Evolutionary conservation across 2,888 invertebrate genomes (phyloP), one percentile per base, ranked within the genome.

Genomic region (Lepidochrysops patricia): DNA sequence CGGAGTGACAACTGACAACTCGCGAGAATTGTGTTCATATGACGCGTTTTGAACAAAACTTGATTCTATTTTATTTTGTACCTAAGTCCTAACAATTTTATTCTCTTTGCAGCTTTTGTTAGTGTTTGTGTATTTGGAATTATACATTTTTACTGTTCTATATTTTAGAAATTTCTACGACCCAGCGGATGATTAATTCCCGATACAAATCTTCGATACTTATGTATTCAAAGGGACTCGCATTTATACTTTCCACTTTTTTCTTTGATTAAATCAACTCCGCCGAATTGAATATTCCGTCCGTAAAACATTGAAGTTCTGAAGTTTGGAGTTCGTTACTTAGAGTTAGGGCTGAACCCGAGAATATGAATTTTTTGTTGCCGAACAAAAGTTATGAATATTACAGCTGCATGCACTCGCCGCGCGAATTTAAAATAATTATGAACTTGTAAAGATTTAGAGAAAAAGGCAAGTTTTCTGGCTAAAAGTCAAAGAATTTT

Each of bases 251-350:
- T 23, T 35, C n/a, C 57, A 34, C 25, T 57, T 58, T 57, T 50
- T 67, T 69, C 70, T 71, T 74, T 72, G 70, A 75, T 73, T 71
- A 70, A 71, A 70, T 67, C 64, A 63, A 66, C 66, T 63, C 34
- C 57, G 50, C 50, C 43, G 62, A 61, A 66, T 67, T 66, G 68
- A 68, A 66, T 69, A 66, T 67, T 68, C 66, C 57, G 60, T 60
- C 60, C 48, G 48, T 59, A 59, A 54, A 61, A 59, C 35, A 50
- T 58, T 52, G 35, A 34, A 59, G 49, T 52, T 59, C 15, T 19
- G n/a, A 59, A 52, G 34, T 59, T 52, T 12, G 27, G 12, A 54
- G 54, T 54, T 54, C 32, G 19, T 54, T 32, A 54, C 54, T 54
- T 54, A 29, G 52, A 52, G 27, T 29, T 32, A 12, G 29, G 29